These are phyloP conservation scores for Rhagoletis zephyria DNA, from an alignment of 1,140 invertebrate species.

Conservation along the genomic window DNA sequence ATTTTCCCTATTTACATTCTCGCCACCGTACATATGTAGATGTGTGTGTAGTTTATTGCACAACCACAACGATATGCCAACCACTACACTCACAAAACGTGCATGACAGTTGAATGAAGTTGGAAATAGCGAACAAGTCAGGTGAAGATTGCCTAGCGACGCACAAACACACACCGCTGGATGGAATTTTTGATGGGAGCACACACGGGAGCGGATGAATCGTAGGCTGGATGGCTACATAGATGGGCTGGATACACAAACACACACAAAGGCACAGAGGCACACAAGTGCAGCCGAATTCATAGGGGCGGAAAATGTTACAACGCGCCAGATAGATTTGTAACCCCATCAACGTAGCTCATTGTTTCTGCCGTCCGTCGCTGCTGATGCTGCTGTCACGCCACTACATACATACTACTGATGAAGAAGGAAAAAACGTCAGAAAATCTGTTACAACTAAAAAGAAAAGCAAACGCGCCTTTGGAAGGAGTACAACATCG, in stretches of 20 bases:
- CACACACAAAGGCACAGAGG: neutral
- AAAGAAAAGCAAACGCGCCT: neutral
- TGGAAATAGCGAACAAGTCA: slow-evolving; percentile 45
- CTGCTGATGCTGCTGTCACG: neutral
- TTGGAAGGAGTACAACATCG: neutral
- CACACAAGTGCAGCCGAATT: neutral
- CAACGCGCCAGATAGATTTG: too few species aligned
- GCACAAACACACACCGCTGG: neutral
- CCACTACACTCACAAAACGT: neutral
- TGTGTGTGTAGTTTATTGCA: neutral
- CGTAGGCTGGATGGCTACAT: neutral
- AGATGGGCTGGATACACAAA: neutral
- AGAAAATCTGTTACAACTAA: neutral
- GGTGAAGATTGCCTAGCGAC: neutral
- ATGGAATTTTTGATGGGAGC: neutral
- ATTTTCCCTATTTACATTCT: too few species aligned
- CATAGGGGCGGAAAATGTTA: neutral
- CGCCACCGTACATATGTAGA: neutral
- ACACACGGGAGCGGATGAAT: neutral
- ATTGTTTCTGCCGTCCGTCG: neutral
- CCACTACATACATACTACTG: neutral
- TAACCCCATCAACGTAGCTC: neutral
- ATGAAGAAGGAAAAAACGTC: neutral
- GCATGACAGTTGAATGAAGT: slow-evolving; percentile 29
- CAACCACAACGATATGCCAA: neutral